These are phyloP conservation scores for Hylaeus volcanicus DNA, from an alignment of 1,140 invertebrate genomes.

Conservation along the genomic window DNA sequence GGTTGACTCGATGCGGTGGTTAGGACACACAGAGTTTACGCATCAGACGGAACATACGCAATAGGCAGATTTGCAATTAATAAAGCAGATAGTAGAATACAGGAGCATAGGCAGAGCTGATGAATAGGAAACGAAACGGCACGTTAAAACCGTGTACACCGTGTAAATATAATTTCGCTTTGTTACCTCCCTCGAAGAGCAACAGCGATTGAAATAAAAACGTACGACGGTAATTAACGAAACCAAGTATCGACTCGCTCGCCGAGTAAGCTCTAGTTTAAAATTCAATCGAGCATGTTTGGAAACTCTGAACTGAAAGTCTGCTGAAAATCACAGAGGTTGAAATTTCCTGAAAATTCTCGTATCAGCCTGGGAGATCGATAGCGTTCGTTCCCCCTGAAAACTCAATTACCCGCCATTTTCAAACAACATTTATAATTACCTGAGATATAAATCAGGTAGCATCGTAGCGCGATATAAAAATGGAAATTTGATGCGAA, in stretches of 20 bases:
- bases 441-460: too few species aligned
- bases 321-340: background rate
- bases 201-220: background rate
- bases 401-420: background rate
- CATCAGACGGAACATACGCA: too few species aligned
- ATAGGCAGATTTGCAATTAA: too few species aligned
- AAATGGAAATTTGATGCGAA: background rate
- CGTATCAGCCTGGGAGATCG: background rate
- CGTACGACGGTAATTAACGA: background rate
- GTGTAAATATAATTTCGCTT: background rate
- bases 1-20: too few species aligned
- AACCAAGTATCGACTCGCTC: background rate
- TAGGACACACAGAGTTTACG: too few species aligned
- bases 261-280: background rate
- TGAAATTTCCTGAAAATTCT: background rate
- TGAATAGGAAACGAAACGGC: too few species aligned
- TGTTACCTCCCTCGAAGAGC: background rate
- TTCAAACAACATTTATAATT: slow-evolving; percentile 1
- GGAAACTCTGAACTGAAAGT: too few species aligned
- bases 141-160: background rate
- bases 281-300: background rate
- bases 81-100: too few species aligned
- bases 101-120: too few species aligned
- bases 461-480: background rate
- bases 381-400: background rate